Base-by-base conservation (phyloP, 1,140 invertebrate species). In the Contarinia nasturtii region DNA sequence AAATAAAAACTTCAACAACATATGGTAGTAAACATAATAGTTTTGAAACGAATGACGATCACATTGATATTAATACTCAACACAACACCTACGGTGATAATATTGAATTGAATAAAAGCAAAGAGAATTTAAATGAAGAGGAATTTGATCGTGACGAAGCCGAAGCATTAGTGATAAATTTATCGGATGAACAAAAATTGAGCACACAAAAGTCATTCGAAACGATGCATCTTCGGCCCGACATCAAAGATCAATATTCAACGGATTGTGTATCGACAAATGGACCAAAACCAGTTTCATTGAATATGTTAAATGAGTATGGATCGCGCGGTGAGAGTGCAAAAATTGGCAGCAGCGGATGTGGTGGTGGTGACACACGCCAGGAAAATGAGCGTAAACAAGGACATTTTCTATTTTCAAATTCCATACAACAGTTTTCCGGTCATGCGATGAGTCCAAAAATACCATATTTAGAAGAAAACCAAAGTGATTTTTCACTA, bases 321-420 rank as follows among this genome's bases (percentile, higher is more conserved):
- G 27, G 27, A 5, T 27, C 27, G 27, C 27, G 27, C 27, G 10
- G 27, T 10, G 27, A 27, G 4, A 27, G 27, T 27, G 27, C 27
- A 27, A 27, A 27, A 10, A n/a, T n/a, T n/a, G n/a, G n/a, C n/a
- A n/a, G n/a, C n/a, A n/a, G 8, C 60, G 71, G 21, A 66, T 8
- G n/a, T 36, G 34, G 8, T 36, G 34, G n/a, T n/a, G 14, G 14
- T 40, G 37, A n/a, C 12, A 3, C 4, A 40, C 41, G 41, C 18
- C 41, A 74, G 47, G 73, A 72, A 45, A 69, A 74, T 46, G 75
- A 78, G 54, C 63, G 72, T 36, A 63, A 70, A 18, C 73, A 77
- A 49, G 73, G 73, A 11, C 67, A 60, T 45, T 55, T 74, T 3
- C 55, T 76, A 22, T 76, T 76, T 56, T 65, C 74, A 54, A 72